These are phyloP conservation scores for Molanna angustata DNA, from an alignment of 2,888 invertebrate genomes.

Conservation along the genomic window DNA sequence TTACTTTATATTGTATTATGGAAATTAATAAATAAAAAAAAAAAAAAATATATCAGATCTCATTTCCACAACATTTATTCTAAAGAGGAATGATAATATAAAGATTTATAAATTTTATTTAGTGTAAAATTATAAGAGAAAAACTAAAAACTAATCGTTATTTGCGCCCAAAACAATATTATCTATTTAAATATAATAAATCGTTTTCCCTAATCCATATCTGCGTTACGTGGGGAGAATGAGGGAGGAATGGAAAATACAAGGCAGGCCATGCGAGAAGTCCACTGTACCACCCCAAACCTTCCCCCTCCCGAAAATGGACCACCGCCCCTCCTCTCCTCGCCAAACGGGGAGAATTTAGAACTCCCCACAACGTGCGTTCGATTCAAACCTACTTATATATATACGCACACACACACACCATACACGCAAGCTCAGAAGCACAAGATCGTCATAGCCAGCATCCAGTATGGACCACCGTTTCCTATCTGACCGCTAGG, in stretches of 20 bases:
- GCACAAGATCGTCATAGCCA: conserved; percentile 26
- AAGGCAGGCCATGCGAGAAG: conserved; percentile 55
- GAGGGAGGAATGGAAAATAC: conserved; percentile 52
- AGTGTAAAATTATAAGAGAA: too few relatives aligned
- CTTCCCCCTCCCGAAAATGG: conserved; percentile 37
- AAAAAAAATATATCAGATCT: too few relatives aligned
- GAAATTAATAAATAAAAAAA: too few relatives aligned
- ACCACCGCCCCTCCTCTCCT: conserved; percentile 1
- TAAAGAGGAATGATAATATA: too few relatives aligned
- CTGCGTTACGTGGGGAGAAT: conserved; percentile 2
- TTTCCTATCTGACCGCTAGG: conserved; percentile 25
- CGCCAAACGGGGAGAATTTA: conserved; percentile 22
- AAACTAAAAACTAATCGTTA: too few relatives aligned
- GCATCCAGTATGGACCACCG: conserved; percentile 16
- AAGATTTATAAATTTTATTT: too few relatives aligned
- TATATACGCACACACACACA: neutral
- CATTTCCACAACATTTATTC: too few relatives aligned
- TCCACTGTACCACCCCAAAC: conserved; percentile 48
- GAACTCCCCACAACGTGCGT: conserved; percentile 46
- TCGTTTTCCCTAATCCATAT: too few relatives aligned
- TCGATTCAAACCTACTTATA: conserved; percentile 48
- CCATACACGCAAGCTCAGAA: conserved; percentile 17
- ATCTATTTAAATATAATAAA: too few relatives aligned
- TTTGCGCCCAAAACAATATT: too few relatives aligned
- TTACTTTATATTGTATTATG: too few relatives aligned